Percentiles rank a stretch among this genome's conserved stretches.
Conservation (phyloP, 2,113 vertebrate species). For the Pithys albifrons region DNA sequence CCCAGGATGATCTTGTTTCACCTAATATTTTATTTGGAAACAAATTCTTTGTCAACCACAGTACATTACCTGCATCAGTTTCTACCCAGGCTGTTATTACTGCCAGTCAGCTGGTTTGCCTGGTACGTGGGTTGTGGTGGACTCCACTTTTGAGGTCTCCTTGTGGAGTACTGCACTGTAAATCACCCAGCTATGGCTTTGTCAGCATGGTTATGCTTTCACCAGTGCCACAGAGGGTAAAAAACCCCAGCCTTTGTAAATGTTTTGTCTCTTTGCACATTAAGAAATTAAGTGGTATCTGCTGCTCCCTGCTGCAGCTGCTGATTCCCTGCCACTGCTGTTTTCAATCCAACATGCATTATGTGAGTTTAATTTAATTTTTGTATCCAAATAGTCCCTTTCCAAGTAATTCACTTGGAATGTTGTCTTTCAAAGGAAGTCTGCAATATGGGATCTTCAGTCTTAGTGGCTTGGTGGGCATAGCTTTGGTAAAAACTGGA, state of each 20-base stretch:
- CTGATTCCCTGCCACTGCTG: background rate
- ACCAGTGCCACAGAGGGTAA: background rate
- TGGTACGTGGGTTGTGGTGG: background rate
- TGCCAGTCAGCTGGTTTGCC: background rate
- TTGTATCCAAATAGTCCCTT: background rate
- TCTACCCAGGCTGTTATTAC: background rate
- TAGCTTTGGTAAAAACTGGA: background rate
- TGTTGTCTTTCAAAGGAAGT: background rate
- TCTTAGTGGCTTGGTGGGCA: background rate
- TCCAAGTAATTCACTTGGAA: background rate
- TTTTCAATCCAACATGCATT: background rate
- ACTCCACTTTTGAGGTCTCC: background rate
- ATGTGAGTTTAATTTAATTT: conserved; percentile 12
- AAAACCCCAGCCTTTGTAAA: background rate
- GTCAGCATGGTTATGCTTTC: background rate
- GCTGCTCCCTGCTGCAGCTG: background rate
- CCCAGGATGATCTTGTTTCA: background rate
- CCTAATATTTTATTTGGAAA: background rate
- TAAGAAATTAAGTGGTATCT: background rate
- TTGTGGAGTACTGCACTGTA: background rate
- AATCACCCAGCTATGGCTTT: conserved; percentile 2
- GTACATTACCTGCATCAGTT: background rate
- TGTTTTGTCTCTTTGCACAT: background rate
- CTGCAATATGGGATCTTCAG: background rate
- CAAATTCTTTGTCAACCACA: background rate